Conservation (phyloP, 2,797 vertebrate genomes). For the Sarcoramphus papa region DNA sequence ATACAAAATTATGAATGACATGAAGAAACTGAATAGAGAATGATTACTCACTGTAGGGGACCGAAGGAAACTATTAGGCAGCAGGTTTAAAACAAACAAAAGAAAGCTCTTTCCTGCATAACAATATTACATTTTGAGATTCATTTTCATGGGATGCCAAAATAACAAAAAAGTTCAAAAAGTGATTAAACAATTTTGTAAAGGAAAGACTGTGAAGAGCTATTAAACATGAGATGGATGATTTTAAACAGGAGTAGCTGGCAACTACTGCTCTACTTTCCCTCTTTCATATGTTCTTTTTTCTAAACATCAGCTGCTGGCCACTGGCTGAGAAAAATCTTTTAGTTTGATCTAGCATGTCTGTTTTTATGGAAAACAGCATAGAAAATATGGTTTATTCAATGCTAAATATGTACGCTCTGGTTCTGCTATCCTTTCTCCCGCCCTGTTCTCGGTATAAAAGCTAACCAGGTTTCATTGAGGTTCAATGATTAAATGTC, state of each 20-base stretch:
- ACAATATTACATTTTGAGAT: background rate
- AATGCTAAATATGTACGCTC: background rate
- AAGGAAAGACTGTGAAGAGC: background rate
- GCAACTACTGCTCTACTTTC: background rate
- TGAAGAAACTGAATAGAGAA: conserved; percentile 53
- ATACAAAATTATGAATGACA: conserved; percentile 47
- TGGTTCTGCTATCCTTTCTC: background rate
- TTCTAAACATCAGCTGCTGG: background rate
- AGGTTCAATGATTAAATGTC: background rate
- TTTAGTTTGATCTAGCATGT: conserved; percentile 12
- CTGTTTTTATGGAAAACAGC: conserved; percentile 50
- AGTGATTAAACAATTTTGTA: background rate
- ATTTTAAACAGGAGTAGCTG: conserved; percentile 14
- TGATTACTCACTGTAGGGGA: conserved; percentile 59
- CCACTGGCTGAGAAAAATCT: conserved; percentile 43
- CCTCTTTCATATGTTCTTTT: background rate
- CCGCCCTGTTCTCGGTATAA: background rate
- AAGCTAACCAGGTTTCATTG: background rate
- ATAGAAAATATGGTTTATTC: conserved; percentile 22
- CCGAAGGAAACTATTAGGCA: conserved; percentile 52
- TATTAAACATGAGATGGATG: background rate
- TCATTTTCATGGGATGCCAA: background rate
- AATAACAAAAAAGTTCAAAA: background rate
- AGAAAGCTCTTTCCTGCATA: conserved; percentile 15
- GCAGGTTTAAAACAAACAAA: conserved; percentile 64